A percentile compares a stretch with the other conserved stretches of the same genome.
phyloP scores from a whole-genome alignment of 64 coral and sea anemone species.

The Actinia equina region DNA sequence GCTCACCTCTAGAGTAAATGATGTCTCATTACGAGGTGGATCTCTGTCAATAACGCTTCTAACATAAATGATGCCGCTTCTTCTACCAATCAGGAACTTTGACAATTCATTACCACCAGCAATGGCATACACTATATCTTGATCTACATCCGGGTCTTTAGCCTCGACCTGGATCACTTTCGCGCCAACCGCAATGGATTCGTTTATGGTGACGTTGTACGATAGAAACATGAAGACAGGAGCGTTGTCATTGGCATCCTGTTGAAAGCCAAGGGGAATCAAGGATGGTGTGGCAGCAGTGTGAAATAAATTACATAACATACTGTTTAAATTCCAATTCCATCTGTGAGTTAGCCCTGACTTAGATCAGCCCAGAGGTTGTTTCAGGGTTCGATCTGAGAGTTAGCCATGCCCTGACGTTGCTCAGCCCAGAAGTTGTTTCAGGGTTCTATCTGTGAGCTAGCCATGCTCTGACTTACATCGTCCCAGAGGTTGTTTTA shows the following conservation, averaged over 20 bases:
- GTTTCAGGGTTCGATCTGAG: no score
- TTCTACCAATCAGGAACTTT: slow-evolving; percentile 76
- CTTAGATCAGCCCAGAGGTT: no score
- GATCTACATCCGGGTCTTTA: slow-evolving; percentile 49
- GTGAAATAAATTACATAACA: no score
- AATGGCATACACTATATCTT: slow-evolving; percentile 70
- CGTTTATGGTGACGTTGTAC: slow-evolving; percentile 51
- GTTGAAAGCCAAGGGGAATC: not conserved
- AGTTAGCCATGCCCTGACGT: no score
- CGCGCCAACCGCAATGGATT: slow-evolving; percentile 46
- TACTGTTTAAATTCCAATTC: no score
- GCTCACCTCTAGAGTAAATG: slow-evolving; percentile 57
- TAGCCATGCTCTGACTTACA: no score
- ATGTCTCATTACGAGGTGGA: slow-evolving; percentile 67
- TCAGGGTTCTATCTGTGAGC: no score
- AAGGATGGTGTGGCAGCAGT: no score
- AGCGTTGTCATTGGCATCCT: slow-evolving; percentile 48
- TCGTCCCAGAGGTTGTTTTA: no score
- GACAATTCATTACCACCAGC: slow-evolving; percentile 49
- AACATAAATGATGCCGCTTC: slow-evolving; percentile 65
- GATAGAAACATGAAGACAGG: slow-evolving; percentile 18
- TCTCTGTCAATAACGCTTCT: slow-evolving; percentile 73
- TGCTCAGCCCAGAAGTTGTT: no score
- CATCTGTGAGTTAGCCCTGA: no score
- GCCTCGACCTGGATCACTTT: slow-evolving; percentile 57